Percentiles rank a stretch among this genome's conserved stretches.
Conservation (phyloP, 2,888 invertebrate genomes). For the Troglohyphantes excavatus region DNA sequence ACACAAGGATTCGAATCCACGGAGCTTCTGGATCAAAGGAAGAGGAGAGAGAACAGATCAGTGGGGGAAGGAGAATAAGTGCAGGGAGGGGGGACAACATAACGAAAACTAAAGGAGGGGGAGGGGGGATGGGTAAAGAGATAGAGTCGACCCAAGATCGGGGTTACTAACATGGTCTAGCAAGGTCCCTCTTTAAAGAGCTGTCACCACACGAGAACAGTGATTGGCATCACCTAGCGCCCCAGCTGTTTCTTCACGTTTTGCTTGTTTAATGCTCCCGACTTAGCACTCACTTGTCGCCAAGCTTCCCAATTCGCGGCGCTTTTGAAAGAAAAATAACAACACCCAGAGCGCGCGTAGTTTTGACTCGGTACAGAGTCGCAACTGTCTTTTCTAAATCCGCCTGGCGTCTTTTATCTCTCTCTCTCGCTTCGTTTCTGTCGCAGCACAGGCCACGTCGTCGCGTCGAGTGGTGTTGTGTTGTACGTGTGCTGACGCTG, state of each 20-base stretch:
- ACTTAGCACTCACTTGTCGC: slow-evolving; percentile 73
- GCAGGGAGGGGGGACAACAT: too few relatives aligned
- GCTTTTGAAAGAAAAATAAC: slow-evolving; percentile 65
- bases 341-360: slow-evolving; percentile 44
- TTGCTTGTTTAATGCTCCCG: slow-evolving; percentile 68
- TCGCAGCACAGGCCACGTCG: neutral
- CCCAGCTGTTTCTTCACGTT: slow-evolving; percentile 56
- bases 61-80: slow-evolving; percentile 50
- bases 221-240: slow-evolving; percentile 71
- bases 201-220: slow-evolving; percentile 64
- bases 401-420: neutral
- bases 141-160: neutral
- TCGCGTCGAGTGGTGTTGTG: neutral
- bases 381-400: slow-evolving; percentile 3
- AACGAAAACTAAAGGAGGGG: neutral
- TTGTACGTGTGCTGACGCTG: slow-evolving; percentile 9
- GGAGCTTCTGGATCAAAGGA: slow-evolving; percentile 73
- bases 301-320: slow-evolving; percentile 41
- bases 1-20: slow-evolving; percentile 55
- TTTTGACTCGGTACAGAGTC: slow-evolving; percentile 52
- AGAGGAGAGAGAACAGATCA: slow-evolving; percentile 59
- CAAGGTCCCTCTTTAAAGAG: slow-evolving; percentile 38
- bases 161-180: neutral
- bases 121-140: neutral
- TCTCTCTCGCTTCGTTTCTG: too few relatives aligned